Conservation (phyloP, 1,140 invertebrate genomes). For the Calephelis virginiensis region DNA sequence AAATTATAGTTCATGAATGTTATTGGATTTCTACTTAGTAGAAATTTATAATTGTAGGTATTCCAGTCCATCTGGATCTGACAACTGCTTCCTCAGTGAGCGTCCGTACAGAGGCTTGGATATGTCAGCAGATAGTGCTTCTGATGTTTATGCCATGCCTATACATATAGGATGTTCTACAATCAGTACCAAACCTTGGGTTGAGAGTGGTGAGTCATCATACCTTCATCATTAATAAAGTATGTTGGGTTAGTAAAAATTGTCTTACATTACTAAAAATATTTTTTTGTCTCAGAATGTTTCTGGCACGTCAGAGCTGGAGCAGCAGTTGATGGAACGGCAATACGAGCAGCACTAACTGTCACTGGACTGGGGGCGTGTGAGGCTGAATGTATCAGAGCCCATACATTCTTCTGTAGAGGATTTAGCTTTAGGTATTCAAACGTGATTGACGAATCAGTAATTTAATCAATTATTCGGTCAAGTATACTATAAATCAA, state of each 20-base stretch:
- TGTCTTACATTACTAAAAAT: background rate
- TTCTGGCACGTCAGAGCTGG: slow-evolving; percentile 88
- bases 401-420: slow-evolving; percentile 85
- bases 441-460: background rate
- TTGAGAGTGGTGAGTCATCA: slow-evolving; percentile 67
- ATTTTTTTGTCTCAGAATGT: slow-evolving; percentile 81
- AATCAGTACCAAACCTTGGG: slow-evolving; percentile 58
- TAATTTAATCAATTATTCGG: background rate
- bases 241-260: background rate
- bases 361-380: slow-evolving; percentile 86
- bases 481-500: background rate
- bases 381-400: slow-evolving; percentile 84
- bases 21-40: background rate
- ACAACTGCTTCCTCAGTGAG: slow-evolving; percentile 88
- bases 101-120: slow-evolving; percentile 82
- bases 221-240: background rate
- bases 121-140: slow-evolving; percentile 87
- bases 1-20: background rate
- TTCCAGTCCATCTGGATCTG: slow-evolving; percentile 70
- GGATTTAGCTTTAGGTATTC: slow-evolving; percentile 86
- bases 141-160: slow-evolving; percentile 87
- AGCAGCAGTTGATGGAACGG: slow-evolving; percentile 80
- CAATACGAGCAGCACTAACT: slow-evolving; percentile 81
- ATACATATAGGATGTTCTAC: slow-evolving; percentile 76
- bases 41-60: slow-evolving; percentile 58